These are phyloP conservation scores for Diachrysia chrysitis DNA, from an alignment of 2,888 invertebrate genomes.

Conservation along the genomic window DNA sequence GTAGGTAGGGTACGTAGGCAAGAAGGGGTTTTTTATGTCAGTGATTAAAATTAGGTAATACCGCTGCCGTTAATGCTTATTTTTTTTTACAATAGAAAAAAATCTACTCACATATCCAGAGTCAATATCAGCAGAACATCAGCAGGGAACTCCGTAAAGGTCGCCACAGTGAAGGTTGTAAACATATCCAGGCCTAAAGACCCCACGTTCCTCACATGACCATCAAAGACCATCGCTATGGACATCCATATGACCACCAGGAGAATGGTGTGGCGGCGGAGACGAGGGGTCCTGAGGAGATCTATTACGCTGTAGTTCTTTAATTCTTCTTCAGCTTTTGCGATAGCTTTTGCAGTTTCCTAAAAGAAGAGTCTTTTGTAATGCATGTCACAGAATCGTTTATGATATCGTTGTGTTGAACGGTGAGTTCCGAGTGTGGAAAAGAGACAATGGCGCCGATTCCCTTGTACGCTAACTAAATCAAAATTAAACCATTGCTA, in stretches of 20 bases:
- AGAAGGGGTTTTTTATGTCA: too few relatives aligned
- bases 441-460: too few relatives aligned
- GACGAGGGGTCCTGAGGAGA: conserved; percentile 93
- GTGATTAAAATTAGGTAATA: too few relatives aligned
- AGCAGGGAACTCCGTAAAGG: conserved; percentile 95
- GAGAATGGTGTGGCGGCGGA: conserved; percentile 92
- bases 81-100: too few relatives aligned
- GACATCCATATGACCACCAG: conserved; percentile 95
- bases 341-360: conserved; percentile 91
- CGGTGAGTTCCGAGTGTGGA: too few relatives aligned
- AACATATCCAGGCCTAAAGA: conserved; percentile 94
- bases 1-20: too few relatives aligned
- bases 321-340: conserved; percentile 92
- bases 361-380: conserved; percentile 66
- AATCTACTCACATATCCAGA: conserved; percentile 89
- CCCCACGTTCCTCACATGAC: conserved; percentile 96
- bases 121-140: conserved; percentile 93
- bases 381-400: too few relatives aligned
- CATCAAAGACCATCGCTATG: conserved; percentile 95
- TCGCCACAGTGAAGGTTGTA: conserved; percentile 94
- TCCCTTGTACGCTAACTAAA: too few relatives aligned
- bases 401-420: too few relatives aligned
- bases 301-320: conserved; percentile 93
- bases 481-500: too few relatives aligned
- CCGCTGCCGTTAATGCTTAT: too few relatives aligned